phyloP scores from a whole-genome alignment of 2,888 invertebrate species.

The Drosophila nigritarsus region DNA sequence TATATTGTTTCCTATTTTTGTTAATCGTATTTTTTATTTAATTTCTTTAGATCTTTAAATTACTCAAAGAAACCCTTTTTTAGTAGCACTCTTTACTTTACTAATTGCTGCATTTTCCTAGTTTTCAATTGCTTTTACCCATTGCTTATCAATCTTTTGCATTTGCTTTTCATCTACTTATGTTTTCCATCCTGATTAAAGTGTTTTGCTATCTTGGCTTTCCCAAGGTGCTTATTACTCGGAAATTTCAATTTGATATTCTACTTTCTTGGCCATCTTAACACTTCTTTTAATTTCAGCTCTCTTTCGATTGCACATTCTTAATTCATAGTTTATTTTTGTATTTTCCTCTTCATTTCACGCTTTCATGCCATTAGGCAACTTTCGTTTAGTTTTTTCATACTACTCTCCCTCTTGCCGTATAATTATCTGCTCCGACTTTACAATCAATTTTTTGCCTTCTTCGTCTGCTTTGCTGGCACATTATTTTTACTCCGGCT shows the following conservation, averaged over 20 bases:
- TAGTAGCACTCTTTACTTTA: background rate
- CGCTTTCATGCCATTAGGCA: constrained; percentile 26
- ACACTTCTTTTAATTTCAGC: background rate
- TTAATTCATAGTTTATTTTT: constrained; percentile 4
- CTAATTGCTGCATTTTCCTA: background rate
- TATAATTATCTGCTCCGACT: constrained; percentile 29
- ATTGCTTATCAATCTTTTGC: background rate
- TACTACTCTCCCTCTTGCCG: background rate
- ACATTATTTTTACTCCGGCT: background rate
- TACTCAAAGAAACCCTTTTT: background rate
- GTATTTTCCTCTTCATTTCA: constrained; percentile 5
- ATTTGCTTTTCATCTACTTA: constrained; percentile 10
- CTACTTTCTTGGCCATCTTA: constrained; percentile 1
- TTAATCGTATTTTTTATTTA: no score
- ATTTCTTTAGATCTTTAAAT: background rate
- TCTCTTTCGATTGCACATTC: background rate
- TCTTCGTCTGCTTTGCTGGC: background rate
- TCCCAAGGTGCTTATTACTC: background rate
- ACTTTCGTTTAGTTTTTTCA: constrained; percentile 15
- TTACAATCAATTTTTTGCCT: constrained; percentile 4
- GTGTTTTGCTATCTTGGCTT: background rate
- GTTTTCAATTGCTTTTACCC: background rate
- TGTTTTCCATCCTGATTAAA: background rate
- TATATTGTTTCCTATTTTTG: background rate
- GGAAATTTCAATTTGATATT: constrained; percentile 7